Evolutionary conservation across 2,888 invertebrate species (phyloP).

Genomic region (Cryptops parisi): DNA sequence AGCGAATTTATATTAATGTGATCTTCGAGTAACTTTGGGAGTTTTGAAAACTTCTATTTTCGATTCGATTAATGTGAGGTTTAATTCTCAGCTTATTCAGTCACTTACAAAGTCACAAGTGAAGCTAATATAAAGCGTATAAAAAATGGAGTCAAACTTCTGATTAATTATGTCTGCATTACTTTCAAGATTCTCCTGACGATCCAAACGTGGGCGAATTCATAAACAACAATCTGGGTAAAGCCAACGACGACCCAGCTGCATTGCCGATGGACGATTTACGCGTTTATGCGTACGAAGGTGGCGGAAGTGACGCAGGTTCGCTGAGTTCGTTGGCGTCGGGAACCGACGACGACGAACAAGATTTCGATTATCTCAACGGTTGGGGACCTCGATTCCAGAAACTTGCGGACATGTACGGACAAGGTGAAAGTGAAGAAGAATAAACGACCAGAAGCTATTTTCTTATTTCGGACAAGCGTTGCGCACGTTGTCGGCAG

Average conservation of each 20-base stretch:
- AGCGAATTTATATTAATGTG: too few species aligned
- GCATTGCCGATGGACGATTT: slow-evolving; percentile 91
- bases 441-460: too few species aligned
- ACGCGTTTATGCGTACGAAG: slow-evolving; percentile 94
- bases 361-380: slow-evolving; percentile 85
- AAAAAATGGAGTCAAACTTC: too few species aligned
- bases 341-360: slow-evolving; percentile 81
- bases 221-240: slow-evolving; percentile 73
- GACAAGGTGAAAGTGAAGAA: slow-evolving; percentile 70
- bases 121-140: too few species aligned
- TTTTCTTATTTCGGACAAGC: too few species aligned
- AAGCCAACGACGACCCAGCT: slow-evolving; percentile 80
- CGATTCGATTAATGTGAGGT: too few species aligned
- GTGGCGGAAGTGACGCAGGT: slow-evolving; percentile 83
- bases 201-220: slow-evolving; percentile 75
- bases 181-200: not conserved
- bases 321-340: slow-evolving; percentile 84
- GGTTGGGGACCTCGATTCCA: slow-evolving; percentile 94
- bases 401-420: slow-evolving; percentile 85
- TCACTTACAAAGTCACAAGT: too few species aligned
- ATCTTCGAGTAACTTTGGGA: too few species aligned
- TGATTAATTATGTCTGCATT: not conserved
- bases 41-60: too few species aligned
- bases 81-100: not conserved
- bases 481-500: too few species aligned